These are phyloP conservation scores for Nycticryphes semicollaris DNA, from an alignment of 2,113 vertebrate species.

Conservation along the genomic window DNA sequence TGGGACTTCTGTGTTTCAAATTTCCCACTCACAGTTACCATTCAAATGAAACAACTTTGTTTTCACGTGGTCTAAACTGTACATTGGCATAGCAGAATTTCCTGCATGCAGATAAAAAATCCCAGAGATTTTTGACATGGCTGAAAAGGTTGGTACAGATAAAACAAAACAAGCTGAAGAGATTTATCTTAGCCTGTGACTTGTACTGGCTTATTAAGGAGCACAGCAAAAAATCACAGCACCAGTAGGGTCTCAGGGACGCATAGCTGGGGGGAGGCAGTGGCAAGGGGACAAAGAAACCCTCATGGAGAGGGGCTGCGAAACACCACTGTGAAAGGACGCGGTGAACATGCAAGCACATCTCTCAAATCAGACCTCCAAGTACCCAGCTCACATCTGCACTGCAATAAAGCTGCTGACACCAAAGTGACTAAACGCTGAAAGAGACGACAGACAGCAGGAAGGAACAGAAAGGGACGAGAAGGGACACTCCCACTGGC, in stretches of 20 bases:
- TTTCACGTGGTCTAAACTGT: background rate
- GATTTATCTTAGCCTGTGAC: background rate
- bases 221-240: background rate
- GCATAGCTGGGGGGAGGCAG: fast-evolving
- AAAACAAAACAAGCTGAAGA: background rate
- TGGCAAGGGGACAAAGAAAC: background rate
- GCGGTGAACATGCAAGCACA: fast-evolving
- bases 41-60: background rate
- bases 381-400: background rate
- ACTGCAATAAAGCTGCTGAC: background rate
- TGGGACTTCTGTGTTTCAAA: background rate
- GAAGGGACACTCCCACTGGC: background rate
- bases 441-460: background rate
- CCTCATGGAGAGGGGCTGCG: background rate
- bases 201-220: background rate
- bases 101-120: background rate
- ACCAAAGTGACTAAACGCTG: background rate
- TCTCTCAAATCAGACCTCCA: background rate
- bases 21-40: background rate
- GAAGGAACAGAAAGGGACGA: background rate
- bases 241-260: fast-evolving
- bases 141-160: background rate
- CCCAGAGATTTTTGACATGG: background rate
- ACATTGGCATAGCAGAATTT: background rate
- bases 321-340: background rate